A percentile compares a stretch with the other conserved stretches of the same genome.
These are phyloP conservation scores for Bursaphelenchus okinawaensis DNA, from an alignment of 2,888 invertebrate species.

Conservation along the genomic window DNA sequence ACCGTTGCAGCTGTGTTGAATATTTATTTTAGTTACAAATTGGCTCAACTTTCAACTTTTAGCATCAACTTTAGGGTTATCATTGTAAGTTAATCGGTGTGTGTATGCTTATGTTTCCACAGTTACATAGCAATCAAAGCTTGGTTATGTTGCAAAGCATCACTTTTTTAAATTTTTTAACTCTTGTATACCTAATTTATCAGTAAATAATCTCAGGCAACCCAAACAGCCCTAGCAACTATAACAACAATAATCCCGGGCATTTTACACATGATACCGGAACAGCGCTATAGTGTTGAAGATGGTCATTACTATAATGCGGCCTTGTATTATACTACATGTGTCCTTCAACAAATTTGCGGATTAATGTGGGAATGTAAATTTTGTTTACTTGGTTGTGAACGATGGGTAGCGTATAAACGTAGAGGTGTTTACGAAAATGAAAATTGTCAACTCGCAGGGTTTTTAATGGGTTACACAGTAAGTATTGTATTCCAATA, in stretches of 20 bases:
- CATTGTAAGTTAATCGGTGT: no score
- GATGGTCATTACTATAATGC: neutral
- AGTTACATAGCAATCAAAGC: no score
- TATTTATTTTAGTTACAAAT: neutral
- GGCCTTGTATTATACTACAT: neutral
- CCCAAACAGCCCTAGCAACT: neutral
- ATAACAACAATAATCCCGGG: neutral
- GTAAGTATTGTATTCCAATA: neutral
- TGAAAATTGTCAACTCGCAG: neutral
- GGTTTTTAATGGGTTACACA: neutral
- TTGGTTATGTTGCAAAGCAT: no score
- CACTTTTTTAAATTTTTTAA: no score
- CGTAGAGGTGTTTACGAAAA: neutral
- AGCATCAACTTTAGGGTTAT: neutral
- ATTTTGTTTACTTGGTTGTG: neutral
- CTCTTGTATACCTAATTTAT: neutral
- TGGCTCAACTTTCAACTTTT: neutral
- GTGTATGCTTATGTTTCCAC: neutral
- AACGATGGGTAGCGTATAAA: neutral
- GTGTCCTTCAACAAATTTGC: neutral
- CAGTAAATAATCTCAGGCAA: neutral
- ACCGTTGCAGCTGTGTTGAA: neutral
- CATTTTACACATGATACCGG: neutral
- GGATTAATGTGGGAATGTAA: neutral
- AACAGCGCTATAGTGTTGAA: neutral